A percentile compares a stretch with the other conserved stretches of the same genome.
phyloP scores from a whole-genome alignment of 2,797 vertebrate genomes.

The Yasuhikotakia modesta region DNA sequence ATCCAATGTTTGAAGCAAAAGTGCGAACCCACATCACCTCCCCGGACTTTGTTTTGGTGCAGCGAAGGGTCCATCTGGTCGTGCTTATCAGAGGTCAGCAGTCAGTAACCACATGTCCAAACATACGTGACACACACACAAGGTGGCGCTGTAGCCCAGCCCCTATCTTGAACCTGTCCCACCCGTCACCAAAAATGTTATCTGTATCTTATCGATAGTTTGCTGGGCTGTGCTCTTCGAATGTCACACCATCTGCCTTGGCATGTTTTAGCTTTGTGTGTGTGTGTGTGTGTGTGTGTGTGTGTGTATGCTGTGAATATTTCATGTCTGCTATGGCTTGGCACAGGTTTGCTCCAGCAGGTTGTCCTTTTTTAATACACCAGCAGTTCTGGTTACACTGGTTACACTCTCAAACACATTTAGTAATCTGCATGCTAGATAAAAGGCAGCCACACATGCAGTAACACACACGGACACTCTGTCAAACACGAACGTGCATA shows the following conservation, averaged over 20 bases:
- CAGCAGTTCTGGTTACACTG: slow-evolving; percentile 23
- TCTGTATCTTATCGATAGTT: slow-evolving; percentile 68
- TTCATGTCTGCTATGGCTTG: slow-evolving; percentile 48
- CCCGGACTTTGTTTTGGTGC: slow-evolving; percentile 21
- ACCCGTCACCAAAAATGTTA: slow-evolving; percentile 53
- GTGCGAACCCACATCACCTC: background rate
- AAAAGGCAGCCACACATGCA: too few species aligned
- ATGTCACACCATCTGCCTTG: slow-evolving; percentile 74
- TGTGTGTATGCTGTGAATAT: slow-evolving; percentile 58
- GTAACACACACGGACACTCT: too few species aligned
- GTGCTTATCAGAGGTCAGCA: slow-evolving; percentile 5
- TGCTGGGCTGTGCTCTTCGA: slow-evolving; percentile 58
- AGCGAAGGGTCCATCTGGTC: slow-evolving; percentile 28
- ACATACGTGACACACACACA: slow-evolving; percentile 58
- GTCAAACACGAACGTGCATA: too few species aligned
- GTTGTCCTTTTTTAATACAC: slow-evolving; percentile 37
- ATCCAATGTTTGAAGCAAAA: slow-evolving; percentile 1
- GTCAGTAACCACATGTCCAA: background rate
- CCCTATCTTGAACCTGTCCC: too few species aligned
- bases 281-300: too few species aligned
- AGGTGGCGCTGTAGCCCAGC: slow-evolving; percentile 75
- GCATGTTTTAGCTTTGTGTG: too few species aligned
- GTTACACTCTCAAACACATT: slow-evolving; percentile 22
- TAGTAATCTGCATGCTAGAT: too few species aligned
- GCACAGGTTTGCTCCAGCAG: slow-evolving; percentile 32